Conservation (phyloP, 1,140 invertebrate genomes). For the Diorhabda carinulata region DNA sequence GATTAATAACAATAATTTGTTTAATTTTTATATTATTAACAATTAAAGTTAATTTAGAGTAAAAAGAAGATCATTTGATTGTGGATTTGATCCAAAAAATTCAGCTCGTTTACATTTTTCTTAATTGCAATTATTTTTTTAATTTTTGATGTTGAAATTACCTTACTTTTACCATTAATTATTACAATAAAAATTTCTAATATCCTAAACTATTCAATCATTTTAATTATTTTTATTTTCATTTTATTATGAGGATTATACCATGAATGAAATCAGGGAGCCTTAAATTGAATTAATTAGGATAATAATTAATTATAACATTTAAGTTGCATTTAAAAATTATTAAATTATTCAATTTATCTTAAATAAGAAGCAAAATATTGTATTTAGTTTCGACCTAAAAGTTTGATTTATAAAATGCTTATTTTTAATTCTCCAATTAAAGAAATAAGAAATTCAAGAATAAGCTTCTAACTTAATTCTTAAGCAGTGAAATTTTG, state of each 20-base stretch:
- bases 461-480: no score
- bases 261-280: conserved; percentile 61
- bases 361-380: no score
- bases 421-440: no score
- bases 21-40: conserved; percentile 50
- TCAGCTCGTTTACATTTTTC: conserved; percentile 55
- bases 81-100: conserved; percentile 58
- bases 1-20: conserved; percentile 46
- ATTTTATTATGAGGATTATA: conserved; percentile 56
- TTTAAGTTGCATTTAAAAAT: conserved; percentile 58
- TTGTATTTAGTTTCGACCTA: no score
- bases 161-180: conserved; percentile 54
- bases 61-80: conserved; percentile 60
- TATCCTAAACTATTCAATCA: conserved; percentile 45
- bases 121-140: conserved; percentile 60
- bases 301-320: conserved; percentile 61
- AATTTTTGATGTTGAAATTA: conserved; percentile 64
- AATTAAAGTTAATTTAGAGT: conserved; percentile 51
- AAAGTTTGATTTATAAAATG: no score
- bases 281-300: conserved; percentile 56
- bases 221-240: conserved; percentile 51
- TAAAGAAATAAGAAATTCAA: no score
- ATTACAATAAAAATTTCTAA: conserved; percentile 43
- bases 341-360: no score
- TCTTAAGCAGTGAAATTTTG: no score